These are phyloP conservation scores for Dreissena polymorpha DNA, from an alignment of 1,140 invertebrate genomes.

Conservation along the genomic window DNA sequence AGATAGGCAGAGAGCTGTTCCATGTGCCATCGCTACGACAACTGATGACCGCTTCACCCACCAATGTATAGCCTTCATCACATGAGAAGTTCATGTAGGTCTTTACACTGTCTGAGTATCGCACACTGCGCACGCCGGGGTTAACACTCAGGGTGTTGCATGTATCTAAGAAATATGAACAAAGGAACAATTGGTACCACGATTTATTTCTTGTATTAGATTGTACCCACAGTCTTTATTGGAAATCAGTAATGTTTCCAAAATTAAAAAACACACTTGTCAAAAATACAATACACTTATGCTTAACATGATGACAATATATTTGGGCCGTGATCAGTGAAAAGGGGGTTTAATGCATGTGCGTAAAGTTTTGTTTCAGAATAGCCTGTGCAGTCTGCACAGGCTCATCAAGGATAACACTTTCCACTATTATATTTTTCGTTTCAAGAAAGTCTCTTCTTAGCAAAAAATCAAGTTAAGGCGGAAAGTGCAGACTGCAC, in stretches of 20 bases:
- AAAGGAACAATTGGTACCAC: background rate
- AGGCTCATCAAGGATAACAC: no score
- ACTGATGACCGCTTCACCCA: slow-evolving; percentile 1
- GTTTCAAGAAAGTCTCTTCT: no score
- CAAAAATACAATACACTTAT: no score
- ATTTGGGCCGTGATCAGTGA: no score
- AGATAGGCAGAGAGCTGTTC: background rate
- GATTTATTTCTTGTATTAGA: background rate
- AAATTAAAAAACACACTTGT: background rate
- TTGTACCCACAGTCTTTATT: background rate
- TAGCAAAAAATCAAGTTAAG: no score
- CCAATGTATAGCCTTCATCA: slow-evolving; percentile 30
- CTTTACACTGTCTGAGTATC: slow-evolving; percentile 12
- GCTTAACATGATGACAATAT: no score
- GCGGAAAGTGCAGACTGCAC: no score
- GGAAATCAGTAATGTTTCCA: background rate
- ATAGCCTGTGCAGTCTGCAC: no score
- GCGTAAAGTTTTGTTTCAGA: no score
- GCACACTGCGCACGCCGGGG: background rate
- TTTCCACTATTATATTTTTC: no score
- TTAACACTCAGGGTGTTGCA: slow-evolving; percentile 2
- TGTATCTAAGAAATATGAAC: background rate
- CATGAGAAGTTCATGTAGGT: slow-evolving; percentile 8
- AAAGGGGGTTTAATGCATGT: no score
- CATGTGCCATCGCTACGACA: slow-evolving; percentile 40